Evolutionary conservation across 2,888 invertebrate genomes (phyloP).

Genomic region (Chirona hameri): DNA sequence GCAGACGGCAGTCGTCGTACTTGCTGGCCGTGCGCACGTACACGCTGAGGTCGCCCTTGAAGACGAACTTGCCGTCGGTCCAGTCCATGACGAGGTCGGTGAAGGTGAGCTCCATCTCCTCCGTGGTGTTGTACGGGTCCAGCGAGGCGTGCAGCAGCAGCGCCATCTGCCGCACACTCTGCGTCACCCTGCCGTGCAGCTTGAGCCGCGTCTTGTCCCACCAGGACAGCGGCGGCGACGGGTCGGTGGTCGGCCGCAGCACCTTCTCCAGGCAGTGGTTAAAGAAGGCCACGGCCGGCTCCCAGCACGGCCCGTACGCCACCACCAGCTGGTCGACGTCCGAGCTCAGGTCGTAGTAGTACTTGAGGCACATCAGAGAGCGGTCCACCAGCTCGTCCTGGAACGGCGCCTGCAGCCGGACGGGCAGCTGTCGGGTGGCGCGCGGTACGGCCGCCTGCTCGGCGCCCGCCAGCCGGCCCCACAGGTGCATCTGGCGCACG

Average conservation of each 20-base stretch:
- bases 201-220: conserved; percentile 95
- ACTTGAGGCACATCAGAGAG: conserved; percentile 87
- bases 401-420: conserved; percentile 27
- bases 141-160: conserved; percentile 90
- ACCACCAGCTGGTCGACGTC: conserved; percentile 84
- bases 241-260: conserved; percentile 70
- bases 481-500: conserved; percentile 75
- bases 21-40: conserved; percentile 96
- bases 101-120: conserved; percentile 98
- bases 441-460: conserved; percentile 65
- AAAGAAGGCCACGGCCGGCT: conserved; percentile 89
- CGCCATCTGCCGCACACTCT: conserved; percentile 71
- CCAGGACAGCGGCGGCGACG: conserved; percentile 87
- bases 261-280: conserved; percentile 60
- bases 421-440: background rate
- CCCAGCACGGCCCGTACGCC: conserved; percentile 99
- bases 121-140: conserved; percentile 98
- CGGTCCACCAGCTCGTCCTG: conserved; percentile 1
- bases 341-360: conserved; percentile 95
- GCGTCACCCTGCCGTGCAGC: conserved; percentile 86
- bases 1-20: conserved; percentile 93
- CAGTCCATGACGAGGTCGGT: conserved; percentile 88
- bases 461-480: conserved; percentile 81
- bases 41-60: conserved; percentile 74
- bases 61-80: conserved; percentile 68